Evolutionary conservation across 2,888 invertebrate genomes (phyloP), one percentile per base, ranked within the genome.

Genomic region (Melinopterus prodromus): DNA sequence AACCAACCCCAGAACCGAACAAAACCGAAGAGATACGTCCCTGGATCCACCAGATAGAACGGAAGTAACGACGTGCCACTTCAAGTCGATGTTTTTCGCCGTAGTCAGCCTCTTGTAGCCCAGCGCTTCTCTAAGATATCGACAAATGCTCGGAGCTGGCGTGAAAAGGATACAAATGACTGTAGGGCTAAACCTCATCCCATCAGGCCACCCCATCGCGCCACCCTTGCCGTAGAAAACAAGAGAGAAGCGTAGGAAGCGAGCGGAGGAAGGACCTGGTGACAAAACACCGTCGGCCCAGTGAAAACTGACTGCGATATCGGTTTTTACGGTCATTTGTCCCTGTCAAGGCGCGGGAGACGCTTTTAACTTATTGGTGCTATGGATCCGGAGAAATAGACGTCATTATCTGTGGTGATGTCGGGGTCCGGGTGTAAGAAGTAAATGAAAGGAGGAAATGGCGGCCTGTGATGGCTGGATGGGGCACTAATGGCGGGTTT

Each of bases 391-490:
- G 53, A 53, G 53, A 53, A 53, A 53, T 53, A 53, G 53, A 53
- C 12, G 53, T 53, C 53, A 53, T 53, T 53, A 53, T 53, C 53
- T 53, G 53, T 6, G 26, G 71, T 14, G 71, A 71, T 16, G 71
- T 16, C 16, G 71, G 26, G 16, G 12, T 9, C 71, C 5, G 71
- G 71, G 71, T 16, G 9, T 16, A 26, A 71, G 71, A 26, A 26
- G 71, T 26, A 14, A 71, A 26, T 16, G 26, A 26, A 26, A 77
- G 80, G 77, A 78, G 2, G 26, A 26, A 26, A 26, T 77, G 69
- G 37, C 71, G 36, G 81, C 81, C 81, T 53, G 53, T 53, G 53
- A 6, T 53, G 53, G 5, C 53, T 7, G 12, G 53, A 53, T 53
- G 5, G 53, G 9, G 53, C 5, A 53, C 53, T 53, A 53, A 53